Percentiles rank a stretch among this genome's conserved stretches.
Conservation (phyloP, 2,888 invertebrate genomes). For the Drosophila kokeensis region DNA sequence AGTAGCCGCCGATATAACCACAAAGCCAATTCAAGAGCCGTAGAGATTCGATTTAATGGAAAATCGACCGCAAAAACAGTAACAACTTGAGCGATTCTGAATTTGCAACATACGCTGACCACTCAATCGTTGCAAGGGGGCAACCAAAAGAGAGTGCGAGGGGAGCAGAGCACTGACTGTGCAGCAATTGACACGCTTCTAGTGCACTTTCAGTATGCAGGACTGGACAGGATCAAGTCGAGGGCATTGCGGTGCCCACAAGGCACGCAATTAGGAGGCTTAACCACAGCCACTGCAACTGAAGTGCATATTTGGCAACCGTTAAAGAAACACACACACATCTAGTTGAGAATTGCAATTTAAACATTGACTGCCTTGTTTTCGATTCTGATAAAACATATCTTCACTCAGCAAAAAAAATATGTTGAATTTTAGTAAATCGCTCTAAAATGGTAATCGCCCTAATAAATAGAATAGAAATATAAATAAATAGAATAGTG, state of each 20-base stretch:
- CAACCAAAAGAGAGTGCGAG: neutral
- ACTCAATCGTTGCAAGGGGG: constrained; percentile 14
- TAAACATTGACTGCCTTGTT: neutral
- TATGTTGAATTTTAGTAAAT: neutral
- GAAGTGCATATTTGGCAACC: constrained; percentile 27
- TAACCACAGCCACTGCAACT: constrained; percentile 50
- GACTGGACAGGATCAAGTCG: constrained; percentile 2
- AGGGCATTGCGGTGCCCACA: constrained; percentile 39
- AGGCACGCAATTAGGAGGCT: constrained; percentile 57
- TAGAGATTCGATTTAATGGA: constrained; percentile 77
- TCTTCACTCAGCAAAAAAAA: neutral
- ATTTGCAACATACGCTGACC: constrained; percentile 61
- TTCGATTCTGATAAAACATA: neutral
- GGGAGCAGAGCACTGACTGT: neutral
- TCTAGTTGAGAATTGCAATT: neutral
- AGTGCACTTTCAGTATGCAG: constrained; percentile 19
- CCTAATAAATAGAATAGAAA: neutral
- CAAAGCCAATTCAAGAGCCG: constrained; percentile 75
- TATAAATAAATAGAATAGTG: neutral
- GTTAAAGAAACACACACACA: constrained; percentile 5
- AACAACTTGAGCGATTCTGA: constrained; percentile 73
- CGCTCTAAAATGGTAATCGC: neutral
- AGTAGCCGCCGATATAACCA: constrained; percentile 53
- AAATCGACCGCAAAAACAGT: constrained; percentile 77
- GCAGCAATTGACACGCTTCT: constrained; percentile 44